Evolutionary conservation across 2,888 invertebrate genomes (phyloP).

Genomic region (Phlogophora meticulosa): DNA sequence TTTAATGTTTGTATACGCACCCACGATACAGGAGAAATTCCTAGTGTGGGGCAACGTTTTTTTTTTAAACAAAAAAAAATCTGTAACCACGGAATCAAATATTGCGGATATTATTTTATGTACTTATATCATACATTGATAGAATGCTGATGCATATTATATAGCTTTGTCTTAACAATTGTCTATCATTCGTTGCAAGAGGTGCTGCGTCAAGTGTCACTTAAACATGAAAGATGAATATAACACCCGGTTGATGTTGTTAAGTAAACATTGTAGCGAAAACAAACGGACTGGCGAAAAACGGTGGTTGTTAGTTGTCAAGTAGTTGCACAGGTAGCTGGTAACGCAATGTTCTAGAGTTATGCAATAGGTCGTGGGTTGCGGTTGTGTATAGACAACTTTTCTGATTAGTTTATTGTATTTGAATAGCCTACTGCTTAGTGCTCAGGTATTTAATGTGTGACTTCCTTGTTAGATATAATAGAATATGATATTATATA

Average conservation of each 20-base stretch:
- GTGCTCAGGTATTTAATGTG: constrained; percentile 1
- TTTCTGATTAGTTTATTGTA: constrained; percentile 43
- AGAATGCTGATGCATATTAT: no score
- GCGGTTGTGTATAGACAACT: constrained; percentile 17
- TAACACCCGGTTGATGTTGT: constrained; percentile 28
- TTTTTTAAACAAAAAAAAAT: no score
- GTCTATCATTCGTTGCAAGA: background rate
- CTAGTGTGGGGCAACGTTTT: no score
- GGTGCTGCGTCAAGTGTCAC: constrained; percentile 20
- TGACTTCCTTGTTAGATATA: constrained; percentile 19
- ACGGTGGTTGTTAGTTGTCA: constrained; percentile 6
- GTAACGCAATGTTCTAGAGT: background rate
- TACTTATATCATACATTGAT: no score
- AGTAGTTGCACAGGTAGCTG: constrained; percentile 5
- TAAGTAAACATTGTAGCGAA: constrained; percentile 40
- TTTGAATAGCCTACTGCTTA: constrained; percentile 31
- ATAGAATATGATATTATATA: no score
- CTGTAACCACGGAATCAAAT: no score
- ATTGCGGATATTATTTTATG: no score
- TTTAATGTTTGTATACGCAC: no score
- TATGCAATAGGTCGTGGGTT: constrained; percentile 36
- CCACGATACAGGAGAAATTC: no score
- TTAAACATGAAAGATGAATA: constrained; percentile 20
- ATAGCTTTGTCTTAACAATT: no score
- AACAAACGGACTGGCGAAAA: constrained; percentile 21